These are phyloP conservation scores for Pelagia noctiluca DNA, from an alignment of 30 jellyfish, hydroid and myxozoan species.

Conservation along the genomic window DNA sequence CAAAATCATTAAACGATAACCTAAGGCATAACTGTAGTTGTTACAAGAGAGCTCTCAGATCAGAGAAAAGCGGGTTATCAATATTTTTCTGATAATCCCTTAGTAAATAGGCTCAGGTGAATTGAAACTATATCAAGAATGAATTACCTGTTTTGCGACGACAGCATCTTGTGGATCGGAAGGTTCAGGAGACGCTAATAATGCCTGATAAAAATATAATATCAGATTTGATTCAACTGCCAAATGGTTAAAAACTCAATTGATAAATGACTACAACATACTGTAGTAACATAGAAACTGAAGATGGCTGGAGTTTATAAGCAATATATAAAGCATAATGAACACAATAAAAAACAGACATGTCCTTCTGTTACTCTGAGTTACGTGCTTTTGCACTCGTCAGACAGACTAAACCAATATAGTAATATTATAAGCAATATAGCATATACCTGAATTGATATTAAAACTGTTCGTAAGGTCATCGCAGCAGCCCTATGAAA, in stretches of 20 bases:
- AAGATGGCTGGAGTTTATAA: too few species aligned
- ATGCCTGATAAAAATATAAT: conserved; percentile 47
- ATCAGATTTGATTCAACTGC: too few species aligned
- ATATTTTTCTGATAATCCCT: too few species aligned
- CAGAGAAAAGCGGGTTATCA: too few species aligned
- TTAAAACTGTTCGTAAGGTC: conserved; percentile 89
- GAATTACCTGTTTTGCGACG: conserved; percentile 90
- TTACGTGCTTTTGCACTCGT: too few species aligned
- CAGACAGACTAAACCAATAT: too few species aligned
- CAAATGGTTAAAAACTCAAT: too few species aligned
- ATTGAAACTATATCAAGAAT: not conserved
- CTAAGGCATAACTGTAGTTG: not conserved
- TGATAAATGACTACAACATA: too few species aligned
- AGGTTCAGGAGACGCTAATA: conserved; percentile 97
- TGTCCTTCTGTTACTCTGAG: too few species aligned
- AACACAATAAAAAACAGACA: too few species aligned
- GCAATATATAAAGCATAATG: not conserved
- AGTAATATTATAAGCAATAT: not conserved
- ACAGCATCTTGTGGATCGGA: conserved; percentile 99
- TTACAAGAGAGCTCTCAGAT: too few species aligned
- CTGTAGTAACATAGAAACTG: not conserved
- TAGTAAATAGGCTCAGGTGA: not conserved
- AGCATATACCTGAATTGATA: conserved; percentile 86
- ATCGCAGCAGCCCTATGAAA: conserved; percentile 97
- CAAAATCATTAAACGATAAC: not conserved